A percentile compares a stretch with the other conserved stretches of the same genome.
These are phyloP conservation scores for Pteronotus mesoamericanus DNA, from an alignment of 2,797 vertebrate genomes.

Conservation along the genomic window DNA sequence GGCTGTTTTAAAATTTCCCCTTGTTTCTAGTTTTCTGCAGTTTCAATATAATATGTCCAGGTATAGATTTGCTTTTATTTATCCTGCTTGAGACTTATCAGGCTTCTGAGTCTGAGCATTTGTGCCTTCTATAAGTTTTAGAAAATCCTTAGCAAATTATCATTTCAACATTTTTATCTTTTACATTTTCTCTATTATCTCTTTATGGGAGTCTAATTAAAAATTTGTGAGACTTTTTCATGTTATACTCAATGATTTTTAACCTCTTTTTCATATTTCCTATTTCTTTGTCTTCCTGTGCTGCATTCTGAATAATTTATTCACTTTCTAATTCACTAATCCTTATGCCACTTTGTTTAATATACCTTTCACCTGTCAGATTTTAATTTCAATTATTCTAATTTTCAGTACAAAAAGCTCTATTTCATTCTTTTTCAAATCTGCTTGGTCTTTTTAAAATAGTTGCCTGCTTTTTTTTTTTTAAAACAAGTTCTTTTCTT, in stretches of 20 bases:
- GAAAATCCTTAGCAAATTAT: background rate
- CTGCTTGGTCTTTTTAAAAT: background rate
- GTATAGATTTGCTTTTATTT: background rate
- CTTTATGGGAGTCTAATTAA: background rate
- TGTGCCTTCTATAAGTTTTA: background rate
- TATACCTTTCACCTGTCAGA: background rate
- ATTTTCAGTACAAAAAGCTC: constrained; percentile 1
- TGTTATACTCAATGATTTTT: background rate
- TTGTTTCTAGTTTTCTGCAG: background rate
- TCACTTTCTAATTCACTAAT: background rate
- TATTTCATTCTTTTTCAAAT: background rate
- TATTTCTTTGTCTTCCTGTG: background rate
- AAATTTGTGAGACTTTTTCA: background rate
- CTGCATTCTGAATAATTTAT: background rate
- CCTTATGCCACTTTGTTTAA: background rate
- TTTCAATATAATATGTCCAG: background rate
- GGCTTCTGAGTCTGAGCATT: background rate
- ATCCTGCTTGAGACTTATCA: background rate
- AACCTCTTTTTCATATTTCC: background rate
- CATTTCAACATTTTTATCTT: background rate
- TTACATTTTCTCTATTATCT: background rate
- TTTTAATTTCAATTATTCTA: background rate
- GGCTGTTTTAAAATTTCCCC: background rate
- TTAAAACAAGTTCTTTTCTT: background rate
- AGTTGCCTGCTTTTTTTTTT: background rate